Percentiles rank a stretch among this genome's conserved stretches.
phyloP scores from a whole-genome alignment of 2,888 invertebrate genomes.

The Amiota mariae region DNA sequence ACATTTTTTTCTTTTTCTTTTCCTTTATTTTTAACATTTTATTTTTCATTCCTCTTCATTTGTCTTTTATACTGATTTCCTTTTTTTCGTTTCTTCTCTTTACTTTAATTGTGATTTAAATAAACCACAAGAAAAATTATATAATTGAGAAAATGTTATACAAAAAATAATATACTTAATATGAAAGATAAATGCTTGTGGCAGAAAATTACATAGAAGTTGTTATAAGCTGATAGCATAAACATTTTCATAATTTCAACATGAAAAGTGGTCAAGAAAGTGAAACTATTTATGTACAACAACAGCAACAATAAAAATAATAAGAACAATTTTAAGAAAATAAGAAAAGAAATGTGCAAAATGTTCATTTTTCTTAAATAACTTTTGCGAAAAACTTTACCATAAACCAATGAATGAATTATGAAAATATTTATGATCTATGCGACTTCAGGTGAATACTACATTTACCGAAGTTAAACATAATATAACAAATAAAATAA shows the following conservation, averaged over 20 bases:
- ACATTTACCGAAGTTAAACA: too few relatives aligned
- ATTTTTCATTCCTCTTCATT: too few relatives aligned
- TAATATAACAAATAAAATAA: too few relatives aligned
- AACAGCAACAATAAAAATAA: background rate
- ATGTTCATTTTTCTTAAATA: conserved; percentile 51
- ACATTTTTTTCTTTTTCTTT: background rate
- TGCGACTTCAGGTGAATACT: too few relatives aligned
- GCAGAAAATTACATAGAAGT: conserved; percentile 3
- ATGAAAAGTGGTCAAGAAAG: too few relatives aligned
- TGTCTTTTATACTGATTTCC: too few relatives aligned
- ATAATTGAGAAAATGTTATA: too few relatives aligned
- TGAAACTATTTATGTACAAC: conserved; percentile 30
- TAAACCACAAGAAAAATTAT: too few relatives aligned
- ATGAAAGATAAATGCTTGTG: background rate
- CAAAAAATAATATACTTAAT: too few relatives aligned
- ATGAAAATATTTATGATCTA: too few relatives aligned
- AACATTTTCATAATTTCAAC: conserved; percentile 51
- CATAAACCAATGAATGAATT: conserved; percentile 33
- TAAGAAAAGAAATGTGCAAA: background rate
- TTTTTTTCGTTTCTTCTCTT: too few relatives aligned
- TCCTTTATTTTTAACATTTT: background rate
- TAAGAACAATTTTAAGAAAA: background rate
- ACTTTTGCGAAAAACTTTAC: conserved; percentile 58
- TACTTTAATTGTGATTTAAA: too few relatives aligned
- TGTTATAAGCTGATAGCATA: conserved; percentile 47